Evolutionary conservation across 2,888 invertebrate genomes (phyloP).

Genomic region (Amblyteles armatorius): DNA sequence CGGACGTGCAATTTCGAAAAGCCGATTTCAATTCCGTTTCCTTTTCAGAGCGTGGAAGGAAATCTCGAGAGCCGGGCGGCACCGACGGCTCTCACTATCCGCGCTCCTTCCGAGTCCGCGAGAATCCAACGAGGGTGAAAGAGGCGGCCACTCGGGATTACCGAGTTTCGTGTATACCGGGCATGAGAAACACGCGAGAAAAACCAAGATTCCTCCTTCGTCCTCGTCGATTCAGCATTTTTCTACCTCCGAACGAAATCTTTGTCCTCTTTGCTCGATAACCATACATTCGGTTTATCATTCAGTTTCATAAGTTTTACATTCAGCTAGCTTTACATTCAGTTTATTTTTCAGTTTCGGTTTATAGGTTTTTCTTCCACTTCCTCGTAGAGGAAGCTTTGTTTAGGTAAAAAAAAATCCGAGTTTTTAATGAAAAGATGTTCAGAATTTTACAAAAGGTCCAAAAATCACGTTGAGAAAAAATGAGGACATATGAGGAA

Average conservation of each 20-base stretch:
- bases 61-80: constrained; percentile 75
- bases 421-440: no score
- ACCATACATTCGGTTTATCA: neutral
- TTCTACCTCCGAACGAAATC: neutral
- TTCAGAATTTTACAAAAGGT: no score
- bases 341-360: no score
- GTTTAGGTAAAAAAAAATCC: no score
- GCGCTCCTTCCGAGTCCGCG: constrained; percentile 41
- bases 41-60: constrained; percentile 76
- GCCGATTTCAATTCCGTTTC: constrained; percentile 83
- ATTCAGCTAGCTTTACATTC: no score
- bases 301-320: no score
- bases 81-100: neutral
- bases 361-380: no score
- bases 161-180: constrained; percentile 74
- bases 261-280: neutral
- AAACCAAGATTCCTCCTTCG: constrained; percentile 72
- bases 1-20: constrained; percentile 82
- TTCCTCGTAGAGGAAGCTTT: no score
- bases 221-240: constrained; percentile 35
- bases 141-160: constrained; percentile 72
- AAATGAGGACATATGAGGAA: no score
- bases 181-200: constrained; percentile 75
- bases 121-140: constrained; percentile 56
- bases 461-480: no score